phyloP scores from a whole-genome alignment of 2,113 vertebrate species.

The Pleuronectes platessa region DNA sequence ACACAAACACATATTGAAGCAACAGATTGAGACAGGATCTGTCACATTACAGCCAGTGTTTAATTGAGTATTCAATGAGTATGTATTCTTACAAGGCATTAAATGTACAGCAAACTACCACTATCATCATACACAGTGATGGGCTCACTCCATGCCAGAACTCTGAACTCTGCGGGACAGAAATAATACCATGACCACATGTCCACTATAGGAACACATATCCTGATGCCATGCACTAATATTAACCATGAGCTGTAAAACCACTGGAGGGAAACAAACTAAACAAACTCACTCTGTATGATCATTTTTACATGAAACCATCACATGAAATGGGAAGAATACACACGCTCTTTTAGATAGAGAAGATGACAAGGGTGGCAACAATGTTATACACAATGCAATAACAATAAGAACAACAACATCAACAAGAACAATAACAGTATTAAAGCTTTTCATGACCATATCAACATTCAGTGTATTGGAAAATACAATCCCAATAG shows the following conservation, averaged over 20 bases:
- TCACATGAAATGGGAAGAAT: slow-evolving; percentile 63
- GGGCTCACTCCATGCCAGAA: slow-evolving; percentile 66
- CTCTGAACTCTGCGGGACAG: slow-evolving; percentile 34
- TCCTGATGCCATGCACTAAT: slow-evolving; percentile 73
- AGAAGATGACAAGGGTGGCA: slow-evolving; percentile 48
- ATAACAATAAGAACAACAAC: slow-evolving; percentile 66
- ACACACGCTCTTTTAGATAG: slow-evolving; percentile 40
- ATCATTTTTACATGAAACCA: slow-evolving; percentile 54
- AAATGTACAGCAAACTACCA: slow-evolving; percentile 79
- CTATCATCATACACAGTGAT: slow-evolving; percentile 65
- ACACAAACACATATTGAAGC: slow-evolving; percentile 5
- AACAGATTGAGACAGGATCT: slow-evolving; percentile 23
- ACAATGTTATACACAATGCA: slow-evolving; percentile 76
- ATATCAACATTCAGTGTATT: slow-evolving; percentile 84
- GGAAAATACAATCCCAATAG: slow-evolving; percentile 85
- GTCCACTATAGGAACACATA: slow-evolving; percentile 49
- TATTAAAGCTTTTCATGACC: slow-evolving; percentile 85
- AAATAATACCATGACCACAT: slow-evolving; percentile 48
- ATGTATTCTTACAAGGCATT: slow-evolving; percentile 78
- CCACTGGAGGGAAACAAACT: slow-evolving; percentile 38
- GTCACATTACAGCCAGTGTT: slow-evolving; percentile 79
- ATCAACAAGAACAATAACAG: slow-evolving; percentile 73
- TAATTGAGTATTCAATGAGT: slow-evolving; percentile 76
- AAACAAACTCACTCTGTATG: slow-evolving; percentile 53
- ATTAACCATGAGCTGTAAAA: slow-evolving; percentile 57